Percentiles rank a stretch among this genome's conserved stretches.
Conservation (phyloP, 2,888 invertebrate genomes). For the Drosophila infuscata region DNA sequence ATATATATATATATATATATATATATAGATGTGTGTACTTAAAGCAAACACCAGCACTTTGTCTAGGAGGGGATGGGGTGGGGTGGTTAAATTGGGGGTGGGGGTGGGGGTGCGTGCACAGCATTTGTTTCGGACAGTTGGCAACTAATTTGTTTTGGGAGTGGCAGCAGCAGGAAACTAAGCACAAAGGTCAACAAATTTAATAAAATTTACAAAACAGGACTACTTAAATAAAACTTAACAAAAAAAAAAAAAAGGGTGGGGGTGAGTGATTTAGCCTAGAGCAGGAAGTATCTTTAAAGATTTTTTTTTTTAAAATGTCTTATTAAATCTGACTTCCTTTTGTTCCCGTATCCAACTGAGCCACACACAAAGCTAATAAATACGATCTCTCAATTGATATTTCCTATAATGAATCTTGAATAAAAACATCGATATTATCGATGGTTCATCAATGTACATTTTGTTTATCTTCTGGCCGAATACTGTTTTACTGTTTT, state of each 20-base stretch:
- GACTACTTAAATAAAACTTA: neutral
- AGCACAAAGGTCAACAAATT: slow-evolving; percentile 65
- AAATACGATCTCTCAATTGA: neutral
- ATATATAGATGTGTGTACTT: neutral
- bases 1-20: neutral
- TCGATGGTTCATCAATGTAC: neutral
- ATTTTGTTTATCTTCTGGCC: neutral
- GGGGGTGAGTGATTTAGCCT: neutral
- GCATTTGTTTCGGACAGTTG: slow-evolving; percentile 79
- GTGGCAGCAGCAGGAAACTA: slow-evolving; percentile 19
- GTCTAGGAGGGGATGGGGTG: no score
- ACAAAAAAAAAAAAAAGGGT: neutral
- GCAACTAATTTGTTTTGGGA: slow-evolving; percentile 74
- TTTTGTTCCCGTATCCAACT: neutral
- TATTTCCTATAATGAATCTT: neutral
- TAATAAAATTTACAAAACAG: slow-evolving; percentile 47
- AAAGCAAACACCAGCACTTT: neutral
- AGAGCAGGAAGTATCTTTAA: neutral
- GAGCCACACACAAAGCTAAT: neutral
- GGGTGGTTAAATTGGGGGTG: neutral
- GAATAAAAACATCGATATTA: neutral
- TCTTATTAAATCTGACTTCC: neutral
- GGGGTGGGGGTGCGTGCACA: slow-evolving; percentile 32
- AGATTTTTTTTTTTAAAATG: neutral
- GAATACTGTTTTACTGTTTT: neutral